phyloP scores from a whole-genome alignment of 2,797 vertebrate genomes.

The Hoplostethus atlanticus region DNA sequence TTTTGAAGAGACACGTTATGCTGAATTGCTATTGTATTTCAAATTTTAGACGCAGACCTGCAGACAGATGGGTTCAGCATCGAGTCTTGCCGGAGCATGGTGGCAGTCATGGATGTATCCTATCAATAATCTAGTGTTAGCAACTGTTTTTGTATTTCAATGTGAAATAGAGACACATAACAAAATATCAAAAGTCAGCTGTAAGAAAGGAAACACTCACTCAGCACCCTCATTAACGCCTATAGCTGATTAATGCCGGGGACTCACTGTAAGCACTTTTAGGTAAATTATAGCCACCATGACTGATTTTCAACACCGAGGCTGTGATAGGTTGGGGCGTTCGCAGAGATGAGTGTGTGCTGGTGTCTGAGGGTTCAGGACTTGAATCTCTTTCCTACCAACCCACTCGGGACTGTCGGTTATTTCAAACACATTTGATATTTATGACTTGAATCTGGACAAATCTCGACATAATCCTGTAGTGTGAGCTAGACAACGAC shows the following conservation, averaged over 20 bases:
- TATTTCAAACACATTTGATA: too few species aligned
- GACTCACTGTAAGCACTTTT: too few species aligned
- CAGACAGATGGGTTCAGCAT: slow-evolving; percentile 93
- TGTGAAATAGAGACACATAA: slow-evolving; percentile 5
- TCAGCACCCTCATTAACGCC: slow-evolving; percentile 5
- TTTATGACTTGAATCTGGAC: too few species aligned
- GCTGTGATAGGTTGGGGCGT: too few species aligned
- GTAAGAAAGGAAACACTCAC: not conserved
- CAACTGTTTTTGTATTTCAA: not conserved
- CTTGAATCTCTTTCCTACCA: too few species aligned
- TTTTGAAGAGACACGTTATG: not conserved
- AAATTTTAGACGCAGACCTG: slow-evolving; percentile 87
- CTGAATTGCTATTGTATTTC: slow-evolving; percentile 1
- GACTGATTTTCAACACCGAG: too few species aligned
- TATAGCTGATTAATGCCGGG: not conserved
- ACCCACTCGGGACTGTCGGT: too few species aligned
- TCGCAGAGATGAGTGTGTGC: too few species aligned
- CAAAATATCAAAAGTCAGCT: not conserved
- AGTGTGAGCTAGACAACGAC: too few species aligned
- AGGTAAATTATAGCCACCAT: too few species aligned
- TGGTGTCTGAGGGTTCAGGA: too few species aligned
- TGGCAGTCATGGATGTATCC: slow-evolving; percentile 98
- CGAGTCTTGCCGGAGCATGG: slow-evolving; percentile 96
- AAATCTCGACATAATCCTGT: too few species aligned
- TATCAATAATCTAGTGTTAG: slow-evolving; percentile 47